Base-by-base conservation (phyloP, 1,140 invertebrate genomes). In the Drosophila nikananu region DNA sequence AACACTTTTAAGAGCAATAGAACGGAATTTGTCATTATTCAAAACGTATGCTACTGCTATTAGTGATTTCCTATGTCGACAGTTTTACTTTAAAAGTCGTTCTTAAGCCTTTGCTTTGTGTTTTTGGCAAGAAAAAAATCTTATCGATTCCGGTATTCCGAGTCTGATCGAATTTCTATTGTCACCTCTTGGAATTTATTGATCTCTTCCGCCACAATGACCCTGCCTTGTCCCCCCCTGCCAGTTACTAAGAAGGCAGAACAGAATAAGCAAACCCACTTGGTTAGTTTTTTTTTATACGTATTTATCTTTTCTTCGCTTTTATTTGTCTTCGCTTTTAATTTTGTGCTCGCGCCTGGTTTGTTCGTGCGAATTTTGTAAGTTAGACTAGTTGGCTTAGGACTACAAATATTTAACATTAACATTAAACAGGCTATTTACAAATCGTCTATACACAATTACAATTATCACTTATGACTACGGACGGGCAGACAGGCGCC, bases 361-460 rank as follows among this genome's bases (percentile, higher is more conserved):
- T 89, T 84, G 70, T 75, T 89, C 65, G 75, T 79, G 77, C 84
- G 86, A 76, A 81, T 84, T 66, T 90, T 89, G 84, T 89, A 84
- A 90, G 77, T 89, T 81, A 89, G 84, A 89, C 84, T 89, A 89
- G 84, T 84, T 84, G 63, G 70, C 86, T 89, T 89, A 89, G 68
- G 70, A 46, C 74, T 89, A 90, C 81, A 90, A 84, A 89, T 89
- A 89, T 89, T 90, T 90, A 89, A 89, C 81, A 87, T 81, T 84
- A 87, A 87, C 80, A 89, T 80, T 84, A 79, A 87, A 80, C 80
- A 87, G 66, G 76, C 81, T 89, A 89, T 89, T 90, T 89, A 89
- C 84, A 89, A 75, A 89, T 89, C 65, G 46, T 81, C 81, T 90
- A 77, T 87, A 83, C 80, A 83, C 70, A 83, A 72, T 73, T 80